These are phyloP conservation scores for Diglossa brunneiventris DNA, from an alignment of 2,113 vertebrate genomes.

Conservation along the genomic window DNA sequence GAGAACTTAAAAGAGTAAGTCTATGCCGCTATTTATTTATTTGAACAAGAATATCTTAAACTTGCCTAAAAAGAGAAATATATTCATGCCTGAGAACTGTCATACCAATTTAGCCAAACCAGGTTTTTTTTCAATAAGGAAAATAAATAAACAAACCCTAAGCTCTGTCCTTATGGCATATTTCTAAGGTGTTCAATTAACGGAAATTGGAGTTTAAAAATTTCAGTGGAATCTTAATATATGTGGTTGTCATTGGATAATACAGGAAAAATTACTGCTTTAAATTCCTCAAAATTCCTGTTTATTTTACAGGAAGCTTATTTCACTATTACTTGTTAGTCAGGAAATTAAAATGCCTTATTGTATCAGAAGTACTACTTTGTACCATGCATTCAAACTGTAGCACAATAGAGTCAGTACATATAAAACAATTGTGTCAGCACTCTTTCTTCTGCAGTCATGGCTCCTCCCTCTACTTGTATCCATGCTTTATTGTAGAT, in stretches of 20 bases:
- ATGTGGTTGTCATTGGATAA: neutral
- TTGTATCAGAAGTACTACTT: neutral
- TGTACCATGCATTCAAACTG: neutral
- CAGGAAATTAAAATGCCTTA: neutral
- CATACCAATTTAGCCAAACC: neutral
- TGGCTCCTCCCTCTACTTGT: neutral
- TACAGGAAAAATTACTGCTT: neutral
- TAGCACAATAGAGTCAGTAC: neutral
- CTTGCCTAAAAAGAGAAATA: neutral
- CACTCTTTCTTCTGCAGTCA: neutral
- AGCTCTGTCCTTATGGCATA: neutral
- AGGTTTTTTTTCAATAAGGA: neutral
- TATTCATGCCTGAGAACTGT: neutral
- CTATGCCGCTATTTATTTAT: neutral
- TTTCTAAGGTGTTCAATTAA: neutral
- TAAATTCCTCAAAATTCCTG: neutral
- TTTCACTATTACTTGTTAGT: neutral
- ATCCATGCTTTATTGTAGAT: neutral
- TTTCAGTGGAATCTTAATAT: neutral
- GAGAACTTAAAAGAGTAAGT: neutral
- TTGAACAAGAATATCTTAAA: neutral
- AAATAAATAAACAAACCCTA: neutral
- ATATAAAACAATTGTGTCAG: neutral
- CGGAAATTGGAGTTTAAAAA: neutral
- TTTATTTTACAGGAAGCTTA: neutral